A percentile compares a stretch with the other conserved stretches of the same genome.
These are phyloP conservation scores for Eulemur macaco DNA, from an alignment of 2,113 vertebrate genomes.

Conservation along the genomic window DNA sequence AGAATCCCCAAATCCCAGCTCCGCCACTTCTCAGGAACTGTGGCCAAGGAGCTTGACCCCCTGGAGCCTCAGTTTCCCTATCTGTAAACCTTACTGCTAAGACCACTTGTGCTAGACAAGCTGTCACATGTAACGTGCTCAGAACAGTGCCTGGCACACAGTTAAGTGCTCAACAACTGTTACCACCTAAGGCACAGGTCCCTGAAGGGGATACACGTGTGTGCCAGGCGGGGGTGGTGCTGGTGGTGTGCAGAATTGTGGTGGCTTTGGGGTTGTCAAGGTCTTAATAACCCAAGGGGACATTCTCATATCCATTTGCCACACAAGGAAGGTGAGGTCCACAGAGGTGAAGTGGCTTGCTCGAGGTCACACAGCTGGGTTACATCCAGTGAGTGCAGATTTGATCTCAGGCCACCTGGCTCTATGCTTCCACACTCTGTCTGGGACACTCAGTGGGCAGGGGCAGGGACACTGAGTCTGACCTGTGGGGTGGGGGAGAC, in stretches of 20 bases:
- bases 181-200: neutral
- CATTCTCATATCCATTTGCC: neutral
- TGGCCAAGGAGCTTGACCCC: neutral
- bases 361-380: neutral
- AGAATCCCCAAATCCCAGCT: neutral
- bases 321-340: neutral
- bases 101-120: neutral
- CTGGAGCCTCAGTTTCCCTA: neutral
- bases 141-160: neutral
- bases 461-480: neutral
- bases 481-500: neutral
- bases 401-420: neutral
- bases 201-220: accelerated
- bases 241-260: too few relatives aligned
- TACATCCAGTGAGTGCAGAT: neutral
- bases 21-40: neutral
- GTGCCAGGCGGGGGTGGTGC: neutral
- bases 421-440: neutral
- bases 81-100: neutral
- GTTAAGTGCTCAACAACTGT: neutral
- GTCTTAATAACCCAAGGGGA: neutral
- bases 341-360: neutral
- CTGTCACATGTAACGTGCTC: neutral
- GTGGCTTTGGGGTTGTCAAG: neutral
- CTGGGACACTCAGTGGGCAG: neutral